Evolutionary conservation across 1,140 invertebrate genomes (phyloP).

Genomic region (Geopemphigus sp.): DNA sequence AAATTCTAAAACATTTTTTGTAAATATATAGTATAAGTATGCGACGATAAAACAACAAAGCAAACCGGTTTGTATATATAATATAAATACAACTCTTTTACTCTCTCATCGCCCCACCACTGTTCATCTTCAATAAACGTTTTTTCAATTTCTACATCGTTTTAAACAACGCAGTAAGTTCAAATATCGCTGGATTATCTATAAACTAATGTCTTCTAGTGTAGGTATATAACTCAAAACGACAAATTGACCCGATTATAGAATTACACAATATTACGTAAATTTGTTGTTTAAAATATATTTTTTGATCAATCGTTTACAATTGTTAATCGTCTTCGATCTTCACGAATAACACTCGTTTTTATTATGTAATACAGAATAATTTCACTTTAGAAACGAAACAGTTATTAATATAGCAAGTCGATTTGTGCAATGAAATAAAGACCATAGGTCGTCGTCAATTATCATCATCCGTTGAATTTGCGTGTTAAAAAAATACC

Average conservation of each 20-base stretch:
- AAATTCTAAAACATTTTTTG: neutral
- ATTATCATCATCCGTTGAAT: neutral
- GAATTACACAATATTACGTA: neutral
- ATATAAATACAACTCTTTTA: neutral
- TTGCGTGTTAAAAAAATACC: constrained; percentile 29
- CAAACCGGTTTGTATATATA: constrained; percentile 27
- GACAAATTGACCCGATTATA: neutral
- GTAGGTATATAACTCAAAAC: neutral
- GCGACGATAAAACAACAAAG: neutral
- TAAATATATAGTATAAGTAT: neutral
- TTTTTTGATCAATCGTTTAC: neutral
- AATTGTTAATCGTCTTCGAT: too few relatives aligned
- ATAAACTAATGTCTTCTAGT: too few relatives aligned
- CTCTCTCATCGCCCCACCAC: neutral
- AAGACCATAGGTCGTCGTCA: constrained; percentile 20
- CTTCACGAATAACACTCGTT: too few relatives aligned
- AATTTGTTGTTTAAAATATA: neutral
- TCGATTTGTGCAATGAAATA: neutral
- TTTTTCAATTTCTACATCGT: constrained; percentile 4
- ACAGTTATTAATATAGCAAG: neutral
- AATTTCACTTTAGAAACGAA: neutral
- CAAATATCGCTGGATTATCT: neutral
- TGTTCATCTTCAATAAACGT: too few relatives aligned
- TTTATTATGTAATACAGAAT: neutral
- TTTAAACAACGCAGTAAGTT: constrained; percentile 13